phyloP scores from a whole-genome alignment of 1,140 invertebrate species.

The Heliconius hewitsoni region DNA sequence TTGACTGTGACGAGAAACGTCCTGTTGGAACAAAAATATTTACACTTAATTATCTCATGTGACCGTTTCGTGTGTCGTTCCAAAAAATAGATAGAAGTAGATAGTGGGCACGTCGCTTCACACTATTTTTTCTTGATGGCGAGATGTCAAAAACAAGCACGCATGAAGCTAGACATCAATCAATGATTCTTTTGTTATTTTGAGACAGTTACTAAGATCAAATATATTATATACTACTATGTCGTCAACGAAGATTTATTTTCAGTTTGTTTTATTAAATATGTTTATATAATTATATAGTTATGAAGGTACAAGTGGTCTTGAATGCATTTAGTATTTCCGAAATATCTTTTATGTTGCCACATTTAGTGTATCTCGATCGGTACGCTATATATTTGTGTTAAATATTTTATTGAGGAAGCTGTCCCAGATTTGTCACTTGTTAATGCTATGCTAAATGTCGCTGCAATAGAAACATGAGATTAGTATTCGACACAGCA shows the following conservation, averaged over 20 bases:
- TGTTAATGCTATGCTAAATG: constrained; percentile 55
- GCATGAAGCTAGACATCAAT: constrained; percentile 73
- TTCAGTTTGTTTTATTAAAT: not conserved
- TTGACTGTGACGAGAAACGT: constrained; percentile 46
- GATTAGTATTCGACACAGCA: constrained; percentile 1
- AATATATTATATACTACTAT: not conserved
- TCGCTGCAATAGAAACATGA: constrained; percentile 42
- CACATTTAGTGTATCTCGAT: not conserved
- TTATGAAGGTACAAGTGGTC: not conserved
- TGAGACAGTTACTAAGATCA: constrained; percentile 45
- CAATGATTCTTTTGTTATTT: constrained; percentile 68
- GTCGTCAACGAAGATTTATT: not conserved
- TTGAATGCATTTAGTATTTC: not conserved
- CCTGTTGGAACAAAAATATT: constrained; percentile 56
- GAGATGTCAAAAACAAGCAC: constrained; percentile 70
- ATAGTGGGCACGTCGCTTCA: constrained; percentile 51
- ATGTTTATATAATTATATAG: not conserved
- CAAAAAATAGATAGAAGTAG: constrained; percentile 52
- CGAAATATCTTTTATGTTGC: not conserved
- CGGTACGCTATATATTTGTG: constrained; percentile 15
- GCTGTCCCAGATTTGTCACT: constrained; percentile 50
- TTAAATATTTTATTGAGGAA: constrained; percentile 49
- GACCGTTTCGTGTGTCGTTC: constrained; percentile 59
- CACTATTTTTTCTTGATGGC: constrained; percentile 69
- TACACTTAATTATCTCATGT: constrained; percentile 66